Evolutionary conservation across 2,113 vertebrate genomes (phyloP).

Genomic region (Ammodytes dubius): DNA sequence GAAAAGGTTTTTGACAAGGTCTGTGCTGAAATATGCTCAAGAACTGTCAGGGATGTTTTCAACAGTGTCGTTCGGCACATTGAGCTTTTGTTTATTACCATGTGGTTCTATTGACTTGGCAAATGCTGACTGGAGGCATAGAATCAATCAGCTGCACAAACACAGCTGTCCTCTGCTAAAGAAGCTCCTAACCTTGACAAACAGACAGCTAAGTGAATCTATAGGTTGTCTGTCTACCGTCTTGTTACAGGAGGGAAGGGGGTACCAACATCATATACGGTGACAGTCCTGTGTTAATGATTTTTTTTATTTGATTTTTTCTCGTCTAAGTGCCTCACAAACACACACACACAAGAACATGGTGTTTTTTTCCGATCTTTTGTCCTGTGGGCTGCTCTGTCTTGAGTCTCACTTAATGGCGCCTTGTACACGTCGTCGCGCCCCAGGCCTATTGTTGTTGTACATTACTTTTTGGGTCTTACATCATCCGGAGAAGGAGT

Average conservation of each 20-base stretch:
- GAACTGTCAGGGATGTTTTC: conserved; percentile 29
- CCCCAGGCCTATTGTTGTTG: conserved; percentile 51
- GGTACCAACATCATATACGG: not conserved
- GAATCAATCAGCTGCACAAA: conserved; percentile 71
- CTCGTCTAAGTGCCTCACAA: conserved; percentile 21
- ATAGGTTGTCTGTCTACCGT: conserved; percentile 18
- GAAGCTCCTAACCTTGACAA: conserved; percentile 52
- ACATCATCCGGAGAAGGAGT: conserved; percentile 55
- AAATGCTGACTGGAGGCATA: conserved; percentile 57
- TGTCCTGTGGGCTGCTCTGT: conserved; percentile 4
- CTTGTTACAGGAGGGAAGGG: not conserved
- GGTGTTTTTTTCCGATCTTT: conserved; percentile 20
- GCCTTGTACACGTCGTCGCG: not conserved
- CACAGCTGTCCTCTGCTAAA: conserved; percentile 54
- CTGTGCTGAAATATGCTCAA: conserved; percentile 14
- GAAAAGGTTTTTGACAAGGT: conserved; percentile 3
- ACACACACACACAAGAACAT: not conserved
- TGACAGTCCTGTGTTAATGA: not conserved
- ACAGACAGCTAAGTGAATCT: conserved; percentile 61
- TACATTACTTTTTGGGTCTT: conserved; percentile 54
- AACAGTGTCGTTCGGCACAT: conserved; percentile 9
- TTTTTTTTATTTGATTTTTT: not conserved
- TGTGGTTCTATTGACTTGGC: conserved; percentile 56
- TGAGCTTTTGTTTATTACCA: conserved; percentile 56
- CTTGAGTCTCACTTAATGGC: conserved; percentile 27